Conservation (phyloP, 1,140 invertebrate species). For the Caenorhabditis elegans region WBcel235 BX284605.5:10847501-10848000, state of each 20-base stretch:
- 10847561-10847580: too few species aligned
- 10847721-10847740: not conserved
- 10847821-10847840: constrained; percentile 5
- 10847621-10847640: not conserved
- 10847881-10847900: too few species aligned
- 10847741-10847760: not conserved
- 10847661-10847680: constrained; percentile 6
- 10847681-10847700: not conserved
- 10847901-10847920: not conserved
- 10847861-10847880: not conserved
- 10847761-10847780: constrained; percentile 1
- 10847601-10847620: constrained; percentile 3
- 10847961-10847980: constrained; percentile 3
- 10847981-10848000: not conserved
- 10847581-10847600: not conserved
- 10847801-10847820: constrained; percentile 9
- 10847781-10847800: not conserved
- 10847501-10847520: not conserved
- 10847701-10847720: not conserved
- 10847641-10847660: not conserved
- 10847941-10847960: not conserved
- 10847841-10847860: constrained; percentile 13
- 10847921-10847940: not conserved
- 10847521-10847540: constrained; percentile 2
- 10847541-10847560: not conserved